phyloP scores from a whole-genome alignment of 2,888 invertebrate genomes.

The Cantharis nigra region DNA sequence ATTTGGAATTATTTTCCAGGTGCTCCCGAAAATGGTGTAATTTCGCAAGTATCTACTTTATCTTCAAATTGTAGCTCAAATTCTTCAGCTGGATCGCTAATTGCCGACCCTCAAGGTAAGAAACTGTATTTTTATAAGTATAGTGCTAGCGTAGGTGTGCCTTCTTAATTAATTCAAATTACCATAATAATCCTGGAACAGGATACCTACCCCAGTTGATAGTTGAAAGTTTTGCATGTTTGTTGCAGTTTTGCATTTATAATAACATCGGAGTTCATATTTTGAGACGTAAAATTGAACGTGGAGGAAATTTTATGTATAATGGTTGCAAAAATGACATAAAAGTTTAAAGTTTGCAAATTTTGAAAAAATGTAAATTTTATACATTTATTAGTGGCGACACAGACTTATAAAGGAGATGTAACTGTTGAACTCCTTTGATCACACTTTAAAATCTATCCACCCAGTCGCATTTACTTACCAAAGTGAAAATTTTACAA shows the following conservation, averaged over 20 bases:
- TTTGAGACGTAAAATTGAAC: neutral
- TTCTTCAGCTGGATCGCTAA: conserved; percentile 31
- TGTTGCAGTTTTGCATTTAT: neutral
- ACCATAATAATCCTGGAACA: neutral
- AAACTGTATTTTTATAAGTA: neutral
- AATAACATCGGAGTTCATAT: neutral
- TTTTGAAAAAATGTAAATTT: neutral
- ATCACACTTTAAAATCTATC: neutral
- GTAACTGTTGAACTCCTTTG: neutral
- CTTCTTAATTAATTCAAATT: neutral
- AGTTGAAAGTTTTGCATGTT: neutral
- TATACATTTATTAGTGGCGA: neutral
- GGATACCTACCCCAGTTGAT: neutral
- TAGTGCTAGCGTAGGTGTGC: neutral
- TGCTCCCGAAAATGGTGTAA: conserved; percentile 18
- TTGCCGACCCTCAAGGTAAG: conserved; percentile 36
- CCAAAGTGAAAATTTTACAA: neutral
- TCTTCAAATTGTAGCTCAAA: conserved; percentile 35
- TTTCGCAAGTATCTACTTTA: conserved; percentile 35
- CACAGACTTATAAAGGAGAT: neutral
- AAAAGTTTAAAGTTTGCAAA: neutral
- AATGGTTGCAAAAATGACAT: neutral
- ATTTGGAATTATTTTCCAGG: conserved; percentile 21
- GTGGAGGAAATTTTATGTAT: neutral
- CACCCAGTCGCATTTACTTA: neutral